These are phyloP conservation scores for Chiloscyllium plagiosum DNA, from an alignment of 2,113 vertebrate species.

Conservation along the genomic window DNA sequence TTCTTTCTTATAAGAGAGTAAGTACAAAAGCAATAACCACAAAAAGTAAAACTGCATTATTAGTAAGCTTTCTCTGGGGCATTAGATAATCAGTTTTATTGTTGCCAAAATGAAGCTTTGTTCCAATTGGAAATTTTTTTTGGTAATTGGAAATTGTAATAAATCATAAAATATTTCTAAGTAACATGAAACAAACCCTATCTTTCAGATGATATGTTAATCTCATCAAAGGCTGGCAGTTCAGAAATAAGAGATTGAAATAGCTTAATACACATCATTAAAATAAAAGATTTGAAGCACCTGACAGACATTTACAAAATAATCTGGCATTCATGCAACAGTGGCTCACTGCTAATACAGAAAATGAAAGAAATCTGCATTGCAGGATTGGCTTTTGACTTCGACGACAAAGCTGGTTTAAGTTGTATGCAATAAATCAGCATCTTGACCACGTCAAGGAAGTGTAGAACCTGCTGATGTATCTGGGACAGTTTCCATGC, in stretches of 20 bases:
- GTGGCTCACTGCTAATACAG: background rate
- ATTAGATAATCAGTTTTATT: background rate
- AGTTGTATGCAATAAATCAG: background rate
- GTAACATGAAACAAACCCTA: constrained; percentile 27
- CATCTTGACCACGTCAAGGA: background rate
- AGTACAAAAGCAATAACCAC: constrained; percentile 23
- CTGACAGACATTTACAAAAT: background rate
- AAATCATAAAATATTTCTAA: constrained; percentile 11
- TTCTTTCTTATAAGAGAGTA: background rate
- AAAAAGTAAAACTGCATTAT: constrained; percentile 3
- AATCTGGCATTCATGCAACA: background rate
- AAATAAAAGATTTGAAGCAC: constrained; percentile 8
- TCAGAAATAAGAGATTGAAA: constrained; percentile 24
- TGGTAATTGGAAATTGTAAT: constrained; percentile 31
- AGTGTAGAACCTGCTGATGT: background rate
- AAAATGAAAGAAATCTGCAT: background rate
- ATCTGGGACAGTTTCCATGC: background rate
- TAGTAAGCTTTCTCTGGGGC: constrained; percentile 17
- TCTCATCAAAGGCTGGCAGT: constrained; percentile 28
- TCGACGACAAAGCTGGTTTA: background rate
- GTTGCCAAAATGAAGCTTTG: background rate
- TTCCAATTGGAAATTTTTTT: constrained; percentile 30
- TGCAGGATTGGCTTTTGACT: background rate
- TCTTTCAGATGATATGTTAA: constrained; percentile 31
- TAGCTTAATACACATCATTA: background rate